phyloP scores from a whole-genome alignment of 2,888 invertebrate species.

The Hartigia nigra region DNA sequence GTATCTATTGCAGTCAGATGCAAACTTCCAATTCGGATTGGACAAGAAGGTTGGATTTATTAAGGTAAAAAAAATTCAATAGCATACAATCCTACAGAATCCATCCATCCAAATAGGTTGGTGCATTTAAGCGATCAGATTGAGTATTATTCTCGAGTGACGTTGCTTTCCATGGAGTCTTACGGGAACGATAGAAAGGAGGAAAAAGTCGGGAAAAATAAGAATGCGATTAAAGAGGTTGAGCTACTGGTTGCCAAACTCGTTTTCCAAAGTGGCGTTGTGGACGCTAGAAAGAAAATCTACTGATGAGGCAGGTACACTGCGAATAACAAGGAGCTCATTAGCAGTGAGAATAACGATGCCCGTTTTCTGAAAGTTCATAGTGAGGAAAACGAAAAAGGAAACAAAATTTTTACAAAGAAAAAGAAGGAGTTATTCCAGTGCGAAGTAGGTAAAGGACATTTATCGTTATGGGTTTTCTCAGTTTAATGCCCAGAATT shows the following conservation, averaged over 20 bases:
- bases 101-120: not conserved
- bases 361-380: not conserved
- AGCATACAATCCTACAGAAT: not conserved
- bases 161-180: not conserved
- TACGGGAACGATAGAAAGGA: not conserved
- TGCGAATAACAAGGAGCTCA: not conserved
- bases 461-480: not conserved
- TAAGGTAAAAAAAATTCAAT: not conserved
- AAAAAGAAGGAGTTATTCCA: not conserved
- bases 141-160: not conserved
- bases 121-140: not conserved
- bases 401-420: not conserved
- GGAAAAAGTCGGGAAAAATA: not conserved
- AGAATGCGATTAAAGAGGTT: not conserved
- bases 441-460: not conserved
- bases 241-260: not conserved
- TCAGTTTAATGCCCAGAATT: not conserved
- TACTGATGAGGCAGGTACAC: not conserved
- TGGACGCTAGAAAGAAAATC: not conserved
- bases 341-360: constrained; percentile 3
- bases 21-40: not conserved
- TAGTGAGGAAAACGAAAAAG: not conserved
- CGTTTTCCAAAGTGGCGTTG: not conserved
- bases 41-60: not conserved
- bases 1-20: not conserved